phyloP scores from a whole-genome alignment of 1,140 invertebrate genomes.

The Megalopta genalis region DNA sequence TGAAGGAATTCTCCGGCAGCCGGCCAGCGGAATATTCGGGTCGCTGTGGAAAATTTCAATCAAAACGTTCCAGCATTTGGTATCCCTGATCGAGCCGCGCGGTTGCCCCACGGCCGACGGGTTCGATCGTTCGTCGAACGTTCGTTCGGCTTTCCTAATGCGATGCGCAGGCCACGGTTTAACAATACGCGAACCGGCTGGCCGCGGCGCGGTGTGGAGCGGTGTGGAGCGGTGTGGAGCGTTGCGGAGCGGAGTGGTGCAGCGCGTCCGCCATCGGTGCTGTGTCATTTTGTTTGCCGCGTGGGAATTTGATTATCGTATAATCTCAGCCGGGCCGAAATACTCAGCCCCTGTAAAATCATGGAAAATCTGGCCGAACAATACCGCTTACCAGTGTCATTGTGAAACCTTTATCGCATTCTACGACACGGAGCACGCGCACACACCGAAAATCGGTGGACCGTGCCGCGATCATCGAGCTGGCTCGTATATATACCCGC shows the following conservation, averaged over 20 bases:
- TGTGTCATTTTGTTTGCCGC: conserved; percentile 56
- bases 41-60: conserved; percentile 14
- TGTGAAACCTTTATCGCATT: conserved; percentile 42
- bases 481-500: background rate
- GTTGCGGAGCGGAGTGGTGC: no score
- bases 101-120: background rate
- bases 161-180: conserved; percentile 3
- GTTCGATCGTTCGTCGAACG: conserved; percentile 4
- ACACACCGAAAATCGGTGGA: conserved; percentile 7
- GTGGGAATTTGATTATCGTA: conserved; percentile 58
- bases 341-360: conserved; percentile 22
- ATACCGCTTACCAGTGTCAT: conserved; percentile 51
- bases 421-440: conserved; percentile 6
- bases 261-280: no score
- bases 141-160: conserved; percentile 20
- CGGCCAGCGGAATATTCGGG: background rate
- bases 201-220: background rate
- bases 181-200: conserved; percentile 1
- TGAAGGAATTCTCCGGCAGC: background rate
- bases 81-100: background rate
- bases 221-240: no score
- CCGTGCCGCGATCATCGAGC: background rate
- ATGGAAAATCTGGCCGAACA: conserved; percentile 44
- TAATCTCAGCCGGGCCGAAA: conserved; percentile 47
- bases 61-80: conserved; percentile 1